Base-by-base conservation (phyloP, 2,113 vertebrate species). In the Trochalopteron elliotii region DNA sequence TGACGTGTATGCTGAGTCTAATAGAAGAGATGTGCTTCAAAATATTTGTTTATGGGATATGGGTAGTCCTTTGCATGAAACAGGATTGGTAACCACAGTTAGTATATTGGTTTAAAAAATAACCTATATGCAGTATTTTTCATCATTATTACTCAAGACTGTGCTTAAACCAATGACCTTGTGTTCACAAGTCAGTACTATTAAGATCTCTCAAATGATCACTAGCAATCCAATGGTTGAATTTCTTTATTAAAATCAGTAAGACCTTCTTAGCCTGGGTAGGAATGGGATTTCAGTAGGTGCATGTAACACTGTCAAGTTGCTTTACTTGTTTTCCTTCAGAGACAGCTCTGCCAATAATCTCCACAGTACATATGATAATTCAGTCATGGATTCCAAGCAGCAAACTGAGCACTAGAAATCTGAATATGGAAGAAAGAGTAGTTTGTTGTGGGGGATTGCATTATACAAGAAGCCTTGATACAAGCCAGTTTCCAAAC, bases 91-190 rank as follows among this genome's bases (percentile, higher is more conserved):
- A 79, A 23, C 7, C 23, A 12, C 3, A 12, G 6, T 44, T 31
- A 69, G 6, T 25, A 10, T 56, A n/a, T 7, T 39, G 6, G 2
- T 71, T 85, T 82, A 25, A 74, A 87, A 74, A 64, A 33, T 30
- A 42, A 22, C 19, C 20, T 33, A 15, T 4, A 19, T 13, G 9
- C 0, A 0, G 3, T 12, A 2, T 16, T 52, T 68, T 47, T 89
- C 7, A 31, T 85, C 15, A n/a, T 64, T 85, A 30, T 45, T 92
- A 69, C 18, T 87, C 53, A 45, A 76, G 13, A 44, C 4, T 56
- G 5, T 37, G 10, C 42, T 74, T 82, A 28, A 74, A 74, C 12
- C 11, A 71, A 52, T 44, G 6, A 55, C 3, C 37, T 50, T 15
- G 4, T 44, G 12, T 39, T 72, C 28, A 28, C 28, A 88, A 53